Evolutionary conservation across 2,888 invertebrate genomes (phyloP).

Genomic region (Eilema depressum): DNA sequence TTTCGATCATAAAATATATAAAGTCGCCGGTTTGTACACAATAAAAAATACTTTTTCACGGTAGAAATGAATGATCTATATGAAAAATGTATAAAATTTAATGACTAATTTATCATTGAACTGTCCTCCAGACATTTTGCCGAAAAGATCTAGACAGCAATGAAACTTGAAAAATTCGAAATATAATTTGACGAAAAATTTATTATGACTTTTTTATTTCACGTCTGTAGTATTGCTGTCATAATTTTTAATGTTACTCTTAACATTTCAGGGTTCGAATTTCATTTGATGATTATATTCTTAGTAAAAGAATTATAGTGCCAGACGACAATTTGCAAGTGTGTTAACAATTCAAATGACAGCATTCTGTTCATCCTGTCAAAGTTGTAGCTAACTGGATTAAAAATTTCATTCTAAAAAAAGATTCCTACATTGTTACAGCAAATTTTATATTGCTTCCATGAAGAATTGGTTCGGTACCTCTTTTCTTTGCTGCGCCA

Average conservation of each 20-base stretch:
- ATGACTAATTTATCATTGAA: conserved; percentile 68
- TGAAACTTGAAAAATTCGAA: conserved; percentile 45
- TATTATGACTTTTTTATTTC: conserved; percentile 29
- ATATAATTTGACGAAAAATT: conserved; percentile 54
- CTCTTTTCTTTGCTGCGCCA: no score
- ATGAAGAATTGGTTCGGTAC: no score
- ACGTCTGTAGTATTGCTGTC: conserved; percentile 19
- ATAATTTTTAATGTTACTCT: conserved; percentile 25
- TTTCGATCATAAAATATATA: conserved; percentile 13
- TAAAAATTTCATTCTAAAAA: background rate
- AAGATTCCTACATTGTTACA: conserved; percentile 18
- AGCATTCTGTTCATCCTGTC: conserved; percentile 11
- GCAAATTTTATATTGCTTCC: background rate
- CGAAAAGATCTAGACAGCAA: conserved; percentile 52
- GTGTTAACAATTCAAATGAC: conserved; percentile 22
- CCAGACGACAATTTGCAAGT: conserved; percentile 25
- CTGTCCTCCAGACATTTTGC: conserved; percentile 64
- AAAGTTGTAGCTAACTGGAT: conserved; percentile 6
- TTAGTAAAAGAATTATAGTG: conserved; percentile 18
- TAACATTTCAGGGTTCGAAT: conserved; percentile 23
- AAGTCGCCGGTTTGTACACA: conserved; percentile 25
- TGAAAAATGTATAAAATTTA: conserved; percentile 52
- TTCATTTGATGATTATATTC: conserved; percentile 6
- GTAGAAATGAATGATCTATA: conserved; percentile 50
- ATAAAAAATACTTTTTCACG: conserved; percentile 30